These are phyloP conservation scores for Lagodon rhomboides DNA, from an alignment of 2,797 vertebrate genomes.

Conservation along the genomic window DNA sequence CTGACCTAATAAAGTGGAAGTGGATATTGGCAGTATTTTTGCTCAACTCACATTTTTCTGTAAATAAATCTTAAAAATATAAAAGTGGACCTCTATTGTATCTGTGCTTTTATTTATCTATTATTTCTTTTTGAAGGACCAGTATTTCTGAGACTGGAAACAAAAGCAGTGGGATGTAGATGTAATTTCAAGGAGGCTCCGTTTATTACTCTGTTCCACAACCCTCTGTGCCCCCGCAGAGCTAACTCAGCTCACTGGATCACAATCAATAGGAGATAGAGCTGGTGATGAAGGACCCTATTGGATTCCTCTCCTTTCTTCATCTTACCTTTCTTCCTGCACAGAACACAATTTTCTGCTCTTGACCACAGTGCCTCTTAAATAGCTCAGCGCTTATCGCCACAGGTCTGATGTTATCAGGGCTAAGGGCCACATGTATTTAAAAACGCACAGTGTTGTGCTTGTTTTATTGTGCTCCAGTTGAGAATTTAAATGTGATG, in stretches of 20 bases:
- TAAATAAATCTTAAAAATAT: slow-evolving; percentile 39
- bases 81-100: background rate
- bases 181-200: slow-evolving; percentile 29
- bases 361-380: background rate
- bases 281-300: slow-evolving; percentile 42
- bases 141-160: slow-evolving; percentile 20
- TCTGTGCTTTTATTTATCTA: background rate
- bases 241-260: slow-evolving; percentile 53
- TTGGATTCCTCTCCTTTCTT: slow-evolving; percentile 37
- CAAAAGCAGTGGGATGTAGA: slow-evolving; percentile 21
- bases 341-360: slow-evolving; percentile 18
- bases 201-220: slow-evolving; percentile 34
- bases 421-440: background rate
- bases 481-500: background rate
- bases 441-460: background rate
- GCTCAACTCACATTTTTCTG: slow-evolving; percentile 2
- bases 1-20: background rate
- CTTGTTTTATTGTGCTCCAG: background rate
- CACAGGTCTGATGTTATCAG: background rate
- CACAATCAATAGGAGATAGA: slow-evolving; percentile 53
- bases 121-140: slow-evolving; percentile 6
- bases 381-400: background rate
- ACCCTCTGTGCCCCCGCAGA: slow-evolving; percentile 6
- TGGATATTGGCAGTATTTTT: background rate
- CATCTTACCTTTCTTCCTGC: slow-evolving; percentile 12